Base-by-base conservation (phyloP, 37 sponge, comb jelly and placozoan genomes). In the Tethya wilhelma region DNA sequence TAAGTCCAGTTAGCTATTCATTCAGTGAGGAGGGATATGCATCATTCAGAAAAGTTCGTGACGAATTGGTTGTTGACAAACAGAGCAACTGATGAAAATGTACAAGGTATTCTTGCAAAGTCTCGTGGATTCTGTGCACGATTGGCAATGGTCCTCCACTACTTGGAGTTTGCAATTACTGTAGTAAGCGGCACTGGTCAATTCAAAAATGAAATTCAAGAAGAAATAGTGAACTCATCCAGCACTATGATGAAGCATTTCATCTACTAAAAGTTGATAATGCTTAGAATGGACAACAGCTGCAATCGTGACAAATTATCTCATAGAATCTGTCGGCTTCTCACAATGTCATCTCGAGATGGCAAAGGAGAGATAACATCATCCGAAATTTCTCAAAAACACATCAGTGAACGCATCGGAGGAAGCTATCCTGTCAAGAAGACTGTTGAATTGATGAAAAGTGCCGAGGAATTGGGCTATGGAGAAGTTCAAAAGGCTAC, bases 71-170 rank as follows among this genome's bases (percentile, higher is more conserved):
- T 4, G 69, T 11, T 8, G 14, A 17, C 4, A 34, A 38, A 67
- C 9, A 23, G n/a, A 34, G 23, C 12, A 38, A 37, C 14, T 12
- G 23, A 67, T 38, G 69, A 67, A 67, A 67, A 67, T 9, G 53
- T 14, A 12, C 69, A 38, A 39, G 69, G 69, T 9, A 67, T 67
- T 9, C 69, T 67, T 9, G 8, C 42, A 8, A 67, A 67, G 40
- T 9, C 69, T 8, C 19, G 42, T 9, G 69, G 69, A 34, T 38
- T 34, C 42, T 8, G 11, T 49, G 69, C 69, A 8, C 19, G 69
- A 17, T 36, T 60, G 6, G 63, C 63, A 23, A 25, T 60, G 63
- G 63, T 60, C 22, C 11, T 60, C 22, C 63, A 60, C 28, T 60
- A 26, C 28, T 26, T 60, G 11, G 63, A 60, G 28, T 26, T 25